A percentile compares a stretch with the other conserved stretches of the same genome.
phyloP scores from a whole-genome alignment of 1,140 invertebrate genomes.

The Calliopsis andreniformis region DNA sequence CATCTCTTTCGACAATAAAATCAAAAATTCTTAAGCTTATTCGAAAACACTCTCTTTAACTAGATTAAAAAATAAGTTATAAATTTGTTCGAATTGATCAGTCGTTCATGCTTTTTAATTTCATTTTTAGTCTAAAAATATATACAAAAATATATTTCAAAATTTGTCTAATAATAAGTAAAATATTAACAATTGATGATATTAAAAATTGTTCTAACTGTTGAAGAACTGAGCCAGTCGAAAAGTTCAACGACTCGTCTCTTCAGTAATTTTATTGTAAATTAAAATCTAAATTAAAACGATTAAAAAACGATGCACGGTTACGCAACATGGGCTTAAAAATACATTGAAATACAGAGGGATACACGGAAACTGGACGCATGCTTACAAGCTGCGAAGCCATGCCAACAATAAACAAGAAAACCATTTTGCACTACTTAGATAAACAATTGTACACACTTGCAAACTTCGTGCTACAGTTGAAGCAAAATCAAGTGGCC shows the following conservation, averaged over 20 bases:
- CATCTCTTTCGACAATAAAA: neutral
- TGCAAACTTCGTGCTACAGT: neutral
- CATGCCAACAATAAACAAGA: slow-evolving; percentile 31
- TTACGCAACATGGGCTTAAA: neutral
- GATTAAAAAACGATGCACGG: slow-evolving; percentile 8
- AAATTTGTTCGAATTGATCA: no score
- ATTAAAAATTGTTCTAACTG: no score
- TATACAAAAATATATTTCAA: neutral
- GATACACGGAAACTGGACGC: slow-evolving; percentile 11
- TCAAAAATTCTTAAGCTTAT: no score
- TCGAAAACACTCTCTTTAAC: no score
- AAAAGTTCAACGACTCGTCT: neutral
- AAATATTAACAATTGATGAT: no score
- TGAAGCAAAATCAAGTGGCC: neutral
- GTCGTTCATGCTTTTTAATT: neutral
- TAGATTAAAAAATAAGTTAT: no score
- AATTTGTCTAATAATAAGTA: no score
- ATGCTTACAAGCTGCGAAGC: slow-evolving; percentile 43
- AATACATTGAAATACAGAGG: neutral
- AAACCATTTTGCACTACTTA: slow-evolving; percentile 19
- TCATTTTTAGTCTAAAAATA: neutral
- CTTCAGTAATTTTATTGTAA: neutral
- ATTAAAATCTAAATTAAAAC: neutral
- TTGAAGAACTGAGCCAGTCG: neutral
- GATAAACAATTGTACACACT: slow-evolving; percentile 6